A percentile compares a stretch with the other conserved stretches of the same genome.
phyloP scores from a whole-genome alignment of 2,113 vertebrate genomes.

The Odobenus rosmarus region DNA sequence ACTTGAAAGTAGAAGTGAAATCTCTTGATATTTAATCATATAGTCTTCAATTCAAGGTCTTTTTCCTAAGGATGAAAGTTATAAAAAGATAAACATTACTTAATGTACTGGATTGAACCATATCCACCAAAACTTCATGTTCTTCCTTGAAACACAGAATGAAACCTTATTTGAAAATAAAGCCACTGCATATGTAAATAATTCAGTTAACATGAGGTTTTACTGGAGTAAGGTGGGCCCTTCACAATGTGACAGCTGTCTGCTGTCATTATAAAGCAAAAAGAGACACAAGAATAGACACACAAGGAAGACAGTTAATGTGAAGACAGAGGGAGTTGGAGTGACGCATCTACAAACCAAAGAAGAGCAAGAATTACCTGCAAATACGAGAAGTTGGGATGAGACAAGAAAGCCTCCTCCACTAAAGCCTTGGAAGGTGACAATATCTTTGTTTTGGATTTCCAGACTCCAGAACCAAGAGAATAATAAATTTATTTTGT shows the following conservation, averaged over 20 bases:
- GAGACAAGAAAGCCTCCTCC: not conserved
- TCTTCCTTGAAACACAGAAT: constrained; percentile 30
- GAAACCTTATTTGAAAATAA: not conserved
- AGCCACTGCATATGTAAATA: not conserved
- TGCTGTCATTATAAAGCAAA: not conserved
- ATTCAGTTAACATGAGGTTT: not conserved
- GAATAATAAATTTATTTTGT: not conserved
- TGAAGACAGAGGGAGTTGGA: not conserved
- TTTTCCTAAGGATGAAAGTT: not conserved
- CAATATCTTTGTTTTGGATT: not conserved
- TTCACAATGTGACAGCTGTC: not conserved
- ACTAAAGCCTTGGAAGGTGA: not conserved
- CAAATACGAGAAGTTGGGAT: not conserved
- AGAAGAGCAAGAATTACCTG: not conserved
- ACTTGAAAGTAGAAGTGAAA: constrained; percentile 11
- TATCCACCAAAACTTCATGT: not conserved
- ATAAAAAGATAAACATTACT: not conserved
- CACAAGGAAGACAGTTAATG: not conserved
- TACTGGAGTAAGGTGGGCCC: no score
- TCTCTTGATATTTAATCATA: constrained; percentile 33
- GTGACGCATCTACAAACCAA: not conserved
- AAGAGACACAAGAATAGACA: not conserved
- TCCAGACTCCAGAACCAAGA: not conserved
- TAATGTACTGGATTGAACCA: not conserved
- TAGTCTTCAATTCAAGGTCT: not conserved